Conservation (phyloP, 2,797 vertebrate species). For the Choloepus didactylus region DNA sequence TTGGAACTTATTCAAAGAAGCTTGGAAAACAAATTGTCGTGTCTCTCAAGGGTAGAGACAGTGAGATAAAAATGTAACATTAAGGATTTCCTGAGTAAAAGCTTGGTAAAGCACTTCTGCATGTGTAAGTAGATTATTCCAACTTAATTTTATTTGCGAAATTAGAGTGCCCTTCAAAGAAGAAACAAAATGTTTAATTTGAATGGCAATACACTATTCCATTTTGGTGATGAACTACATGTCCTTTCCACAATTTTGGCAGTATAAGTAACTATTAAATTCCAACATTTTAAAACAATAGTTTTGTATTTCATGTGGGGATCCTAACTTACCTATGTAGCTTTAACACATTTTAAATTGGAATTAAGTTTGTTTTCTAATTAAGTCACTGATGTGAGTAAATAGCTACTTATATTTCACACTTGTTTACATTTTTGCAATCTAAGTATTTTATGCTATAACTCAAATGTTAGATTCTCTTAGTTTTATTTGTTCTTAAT, state of each 20-base stretch:
- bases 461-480: not conserved
- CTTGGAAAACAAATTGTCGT: conserved; percentile 18
- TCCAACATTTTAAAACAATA: conserved; percentile 35
- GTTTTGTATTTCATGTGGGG: conserved; percentile 39
- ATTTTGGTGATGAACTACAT: conserved; percentile 46
- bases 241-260: conserved; percentile 60
- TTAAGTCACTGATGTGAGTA: conserved; percentile 53
- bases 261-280: conserved; percentile 49
- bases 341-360: conserved; percentile 58
- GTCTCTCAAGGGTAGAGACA: not conserved
- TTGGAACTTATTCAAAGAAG: not conserved
- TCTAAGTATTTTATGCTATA: conserved; percentile 54
- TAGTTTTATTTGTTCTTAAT: conserved; percentile 10
- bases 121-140: not conserved
- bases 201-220: conserved; percentile 54
- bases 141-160: conserved; percentile 75
- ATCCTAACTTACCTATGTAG: conserved; percentile 62
- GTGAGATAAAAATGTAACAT: conserved; percentile 33
- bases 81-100: conserved; percentile 69
- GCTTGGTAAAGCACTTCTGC: conserved; percentile 14
- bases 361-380: not conserved
- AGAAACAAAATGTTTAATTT: conserved; percentile 75
- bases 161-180: conserved; percentile 61
- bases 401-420: conserved; percentile 55
- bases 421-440: conserved; percentile 17